Evolutionary conservation across 1,140 invertebrate genomes (phyloP).

Genomic region (Conopomorpha cramerella): DNA sequence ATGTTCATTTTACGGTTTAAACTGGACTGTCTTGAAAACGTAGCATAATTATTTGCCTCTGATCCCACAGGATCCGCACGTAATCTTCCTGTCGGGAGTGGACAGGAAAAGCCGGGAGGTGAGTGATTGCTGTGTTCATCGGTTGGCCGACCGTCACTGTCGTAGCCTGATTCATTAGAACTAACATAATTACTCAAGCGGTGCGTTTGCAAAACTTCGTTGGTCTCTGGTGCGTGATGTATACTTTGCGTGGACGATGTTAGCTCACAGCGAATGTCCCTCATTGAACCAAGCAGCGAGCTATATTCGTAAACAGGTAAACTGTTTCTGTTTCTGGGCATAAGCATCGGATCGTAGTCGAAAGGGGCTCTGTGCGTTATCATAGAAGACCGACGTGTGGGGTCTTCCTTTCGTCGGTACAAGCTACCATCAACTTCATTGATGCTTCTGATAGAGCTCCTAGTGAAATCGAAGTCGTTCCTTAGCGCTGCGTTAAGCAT

Average conservation of each 20-base stretch:
- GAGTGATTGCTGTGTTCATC: constrained; percentile 60
- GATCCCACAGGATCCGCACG: constrained; percentile 15
- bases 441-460: constrained; percentile 46
- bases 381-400: constrained; percentile 39
- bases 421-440: constrained; percentile 32
- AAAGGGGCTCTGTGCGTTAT: constrained; percentile 39
- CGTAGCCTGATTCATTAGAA: constrained; percentile 83
- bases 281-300: constrained; percentile 33
- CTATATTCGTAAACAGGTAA: constrained; percentile 51
- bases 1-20: constrained; percentile 49
- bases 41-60: constrained; percentile 18
- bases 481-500: constrained; percentile 32
- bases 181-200: constrained; percentile 72
- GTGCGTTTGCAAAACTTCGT: constrained; percentile 48
- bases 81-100: constrained; percentile 21
- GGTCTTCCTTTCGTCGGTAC: constrained; percentile 22
- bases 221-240: constrained; percentile 32
- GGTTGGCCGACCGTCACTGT: constrained; percentile 73
- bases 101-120: constrained; percentile 41
- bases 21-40: constrained; percentile 45
- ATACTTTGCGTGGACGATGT: constrained; percentile 51
- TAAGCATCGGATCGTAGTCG: constrained; percentile 48
- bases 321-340: constrained; percentile 50
- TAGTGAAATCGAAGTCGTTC: constrained; percentile 37
- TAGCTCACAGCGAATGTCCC: constrained; percentile 42